These are phyloP conservation scores for Caenorhabditis inopinata DNA, from an alignment of 1,140 invertebrate species.

Conservation along the genomic window DNA sequence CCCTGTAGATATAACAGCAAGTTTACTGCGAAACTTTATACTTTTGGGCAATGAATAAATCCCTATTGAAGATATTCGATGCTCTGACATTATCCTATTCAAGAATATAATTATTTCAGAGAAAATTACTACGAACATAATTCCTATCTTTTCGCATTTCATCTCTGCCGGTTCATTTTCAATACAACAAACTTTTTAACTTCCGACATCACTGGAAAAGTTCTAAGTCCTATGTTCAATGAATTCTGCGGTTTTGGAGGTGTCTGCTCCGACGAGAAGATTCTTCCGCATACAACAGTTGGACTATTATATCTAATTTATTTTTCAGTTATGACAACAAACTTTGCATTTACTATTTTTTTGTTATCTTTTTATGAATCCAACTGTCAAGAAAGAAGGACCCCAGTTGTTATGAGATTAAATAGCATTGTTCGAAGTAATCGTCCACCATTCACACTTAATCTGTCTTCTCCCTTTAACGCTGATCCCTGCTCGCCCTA, in stretches of 20 bases:
- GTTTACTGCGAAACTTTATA: too few species aligned
- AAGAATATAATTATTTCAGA: not conserved
- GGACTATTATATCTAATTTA: not conserved
- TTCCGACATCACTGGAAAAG: not conserved
- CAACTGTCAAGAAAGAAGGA: not conserved
- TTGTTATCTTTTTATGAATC: not conserved
- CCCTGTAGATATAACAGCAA: too few species aligned
- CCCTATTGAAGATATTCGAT: too few species aligned
- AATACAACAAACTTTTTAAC: not conserved
- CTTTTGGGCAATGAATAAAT: too few species aligned
- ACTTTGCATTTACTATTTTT: not conserved
- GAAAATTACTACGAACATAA: not conserved
- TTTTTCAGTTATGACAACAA: not conserved
- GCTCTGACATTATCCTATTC: not conserved
- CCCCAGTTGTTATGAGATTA: not conserved
- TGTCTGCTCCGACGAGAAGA: not conserved
- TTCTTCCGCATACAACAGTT: not conserved
- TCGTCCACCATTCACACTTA: not conserved
- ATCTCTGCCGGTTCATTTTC: not conserved
- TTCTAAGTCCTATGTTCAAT: not conserved
- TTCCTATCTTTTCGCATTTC: not conserved
- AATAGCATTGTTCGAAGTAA: not conserved
- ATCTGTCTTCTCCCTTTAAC: too few species aligned
- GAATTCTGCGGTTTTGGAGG: not conserved
- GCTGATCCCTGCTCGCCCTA: not conserved